Evolutionary conservation across 2,888 invertebrate species (phyloP).

Genomic region (Alsophila aescularia): DNA sequence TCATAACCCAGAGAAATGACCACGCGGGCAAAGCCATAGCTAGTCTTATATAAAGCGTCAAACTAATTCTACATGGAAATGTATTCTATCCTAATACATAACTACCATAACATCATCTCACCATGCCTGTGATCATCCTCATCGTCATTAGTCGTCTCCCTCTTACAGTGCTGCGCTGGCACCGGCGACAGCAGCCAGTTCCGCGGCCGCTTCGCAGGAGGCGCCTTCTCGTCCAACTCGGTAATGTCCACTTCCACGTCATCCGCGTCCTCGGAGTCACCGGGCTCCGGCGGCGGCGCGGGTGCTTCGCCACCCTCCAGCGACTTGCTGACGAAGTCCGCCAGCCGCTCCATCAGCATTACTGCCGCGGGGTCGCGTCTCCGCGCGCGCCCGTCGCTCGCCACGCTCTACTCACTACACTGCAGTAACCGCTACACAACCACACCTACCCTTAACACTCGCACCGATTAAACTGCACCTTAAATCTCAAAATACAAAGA

Average conservation of each 20-base stretch:
- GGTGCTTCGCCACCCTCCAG: constrained; percentile 87
- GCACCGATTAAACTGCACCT: constrained; percentile 16
- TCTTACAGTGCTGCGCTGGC: constrained; percentile 67
- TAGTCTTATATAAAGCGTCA: too few relatives aligned
- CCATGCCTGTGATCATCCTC: constrained; percentile 77
- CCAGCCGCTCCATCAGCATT: constrained; percentile 93
- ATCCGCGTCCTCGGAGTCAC: constrained; percentile 69
- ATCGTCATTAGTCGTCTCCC: constrained; percentile 63
- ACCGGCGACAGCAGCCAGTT: constrained; percentile 80
- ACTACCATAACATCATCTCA: constrained; percentile 43
- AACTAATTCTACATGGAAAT: background rate
- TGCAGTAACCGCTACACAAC: constrained; percentile 60
- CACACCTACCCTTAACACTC: constrained; percentile 34
- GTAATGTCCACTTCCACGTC: constrained; percentile 80
- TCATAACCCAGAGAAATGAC: too few relatives aligned
- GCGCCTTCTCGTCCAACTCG: constrained; percentile 73
- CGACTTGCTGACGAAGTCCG: constrained; percentile 95
- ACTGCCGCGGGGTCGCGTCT: constrained; percentile 72
- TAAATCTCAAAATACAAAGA: constrained; percentile 23
- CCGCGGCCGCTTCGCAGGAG: constrained; percentile 69
- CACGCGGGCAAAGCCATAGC: too few relatives aligned
- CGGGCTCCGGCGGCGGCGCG: constrained; percentile 77
- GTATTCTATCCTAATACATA: background rate
- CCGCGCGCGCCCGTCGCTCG: constrained; percentile 72
- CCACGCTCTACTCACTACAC: constrained; percentile 68